Conservation (phyloP, 2,113 vertebrate species). For the Echinops telfairi region DNA sequence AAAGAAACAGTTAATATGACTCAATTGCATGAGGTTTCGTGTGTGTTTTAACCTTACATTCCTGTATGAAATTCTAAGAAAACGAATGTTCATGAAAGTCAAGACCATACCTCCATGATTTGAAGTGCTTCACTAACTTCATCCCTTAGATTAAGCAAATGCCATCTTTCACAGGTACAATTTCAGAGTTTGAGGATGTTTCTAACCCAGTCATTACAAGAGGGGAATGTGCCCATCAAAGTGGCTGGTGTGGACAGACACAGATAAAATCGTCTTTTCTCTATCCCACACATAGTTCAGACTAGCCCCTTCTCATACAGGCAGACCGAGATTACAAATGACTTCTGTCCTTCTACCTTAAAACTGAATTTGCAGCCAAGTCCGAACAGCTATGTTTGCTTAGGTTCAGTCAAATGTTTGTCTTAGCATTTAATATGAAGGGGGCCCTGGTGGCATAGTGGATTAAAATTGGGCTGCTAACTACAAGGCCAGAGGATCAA, state of each 20-base stretch:
- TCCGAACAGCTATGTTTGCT: background rate
- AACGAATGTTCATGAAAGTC: slow-evolving; percentile 53
- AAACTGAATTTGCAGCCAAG: background rate
- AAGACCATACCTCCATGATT: background rate
- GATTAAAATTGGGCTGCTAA: too few relatives aligned
- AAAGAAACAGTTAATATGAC: slow-evolving; percentile 52
- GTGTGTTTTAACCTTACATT: slow-evolving; percentile 51
- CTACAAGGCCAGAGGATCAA: too few relatives aligned
- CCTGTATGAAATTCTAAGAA: slow-evolving; percentile 51
- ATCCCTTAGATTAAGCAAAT: slow-evolving; percentile 61
- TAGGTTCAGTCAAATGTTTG: background rate
- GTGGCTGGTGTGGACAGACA: background rate
- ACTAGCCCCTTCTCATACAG: background rate
- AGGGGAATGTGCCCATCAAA: slow-evolving; percentile 1
- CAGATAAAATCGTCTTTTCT: slow-evolving; percentile 35
- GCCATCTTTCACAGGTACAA: background rate
- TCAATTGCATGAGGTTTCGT: background rate
- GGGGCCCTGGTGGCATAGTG: too few relatives aligned
- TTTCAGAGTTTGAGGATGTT: background rate
- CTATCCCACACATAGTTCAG: slow-evolving; percentile 14
- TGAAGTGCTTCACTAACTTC: slow-evolving; percentile 40
- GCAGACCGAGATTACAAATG: background rate
- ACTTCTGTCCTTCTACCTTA: background rate
- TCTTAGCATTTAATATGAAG: background rate
- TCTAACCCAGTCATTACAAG: slow-evolving; percentile 52